Percentiles rank a stretch among this genome's conserved stretches.
Evolutionary conservation across 2,113 vertebrate genomes (phyloP).

Genomic region (Uria aalge): DNA sequence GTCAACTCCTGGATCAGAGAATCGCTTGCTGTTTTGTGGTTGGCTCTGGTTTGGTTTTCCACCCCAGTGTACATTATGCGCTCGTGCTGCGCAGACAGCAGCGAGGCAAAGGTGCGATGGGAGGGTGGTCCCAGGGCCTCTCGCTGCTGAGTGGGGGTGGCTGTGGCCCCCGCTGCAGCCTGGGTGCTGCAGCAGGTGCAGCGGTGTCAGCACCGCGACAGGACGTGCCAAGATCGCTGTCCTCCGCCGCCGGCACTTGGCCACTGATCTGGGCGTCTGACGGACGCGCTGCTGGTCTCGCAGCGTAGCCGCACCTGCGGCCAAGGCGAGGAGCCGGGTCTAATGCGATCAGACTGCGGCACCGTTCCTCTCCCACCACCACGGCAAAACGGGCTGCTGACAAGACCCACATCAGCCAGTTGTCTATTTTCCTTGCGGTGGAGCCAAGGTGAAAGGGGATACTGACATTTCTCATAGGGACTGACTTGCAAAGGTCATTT

Average conservation of each 20-base stretch:
- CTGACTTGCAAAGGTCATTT: not conserved
- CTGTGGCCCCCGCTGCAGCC: not conserved
- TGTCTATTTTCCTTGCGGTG: not conserved
- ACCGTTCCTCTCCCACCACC: not conserved
- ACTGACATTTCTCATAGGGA: too few species aligned
- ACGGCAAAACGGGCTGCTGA: not conserved
- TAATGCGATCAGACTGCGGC: not conserved
- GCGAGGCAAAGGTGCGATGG: not conserved
- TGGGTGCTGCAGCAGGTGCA: not conserved
- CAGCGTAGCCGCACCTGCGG: not conserved
- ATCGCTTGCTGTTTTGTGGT: not conserved
- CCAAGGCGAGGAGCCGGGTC: not conserved
- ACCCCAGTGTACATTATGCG: not conserved
- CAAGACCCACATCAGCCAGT: not conserved
- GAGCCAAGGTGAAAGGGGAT: not conserved
- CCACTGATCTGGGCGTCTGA: too few species aligned
- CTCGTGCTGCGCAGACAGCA: not conserved
- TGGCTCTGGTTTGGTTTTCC: not conserved
- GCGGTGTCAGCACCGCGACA: not conserved
- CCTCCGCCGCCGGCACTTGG: not conserved
- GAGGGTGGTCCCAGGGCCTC: not conserved
- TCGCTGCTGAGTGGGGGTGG: not conserved
- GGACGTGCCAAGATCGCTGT: too few species aligned
- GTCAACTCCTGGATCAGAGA: not conserved
- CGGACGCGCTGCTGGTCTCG: not conserved